phyloP scores from a whole-genome alignment of 2,113 vertebrate species.

The Hippocampus comes region DNA sequence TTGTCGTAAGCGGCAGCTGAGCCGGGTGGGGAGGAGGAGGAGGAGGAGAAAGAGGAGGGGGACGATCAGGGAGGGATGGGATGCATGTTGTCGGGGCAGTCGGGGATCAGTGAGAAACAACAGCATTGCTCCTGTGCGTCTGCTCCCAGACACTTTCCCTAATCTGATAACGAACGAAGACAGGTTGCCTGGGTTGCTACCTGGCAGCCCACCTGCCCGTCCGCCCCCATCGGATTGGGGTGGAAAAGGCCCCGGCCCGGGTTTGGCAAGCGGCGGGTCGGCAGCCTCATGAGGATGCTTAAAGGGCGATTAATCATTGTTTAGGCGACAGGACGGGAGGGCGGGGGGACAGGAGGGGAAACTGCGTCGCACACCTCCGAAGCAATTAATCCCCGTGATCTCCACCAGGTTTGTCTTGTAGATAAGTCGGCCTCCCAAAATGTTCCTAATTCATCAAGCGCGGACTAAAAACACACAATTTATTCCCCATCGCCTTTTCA shows the following conservation, averaged over 20 bases:
- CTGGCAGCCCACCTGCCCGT: slow-evolving; percentile 89
- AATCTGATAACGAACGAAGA: slow-evolving; percentile 99
- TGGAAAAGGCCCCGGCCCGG: slow-evolving; percentile 83
- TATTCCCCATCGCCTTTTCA: slow-evolving; percentile 99
- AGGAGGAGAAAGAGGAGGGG: slow-evolving; percentile 45
- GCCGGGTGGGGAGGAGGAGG: slow-evolving; percentile 27
- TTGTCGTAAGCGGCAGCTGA: slow-evolving; percentile 58
- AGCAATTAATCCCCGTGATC: slow-evolving; percentile 99
- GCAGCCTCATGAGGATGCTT: slow-evolving; percentile 96
- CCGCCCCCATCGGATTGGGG: slow-evolving; percentile 93
- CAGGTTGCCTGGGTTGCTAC: slow-evolving; percentile 87
- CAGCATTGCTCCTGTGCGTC: slow-evolving; percentile 68
- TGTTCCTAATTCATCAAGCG: slow-evolving; percentile 99
- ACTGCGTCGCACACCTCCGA: slow-evolving; percentile 99
- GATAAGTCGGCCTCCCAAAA: slow-evolving; percentile 99
- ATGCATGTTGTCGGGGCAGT: slow-evolving; percentile 13
- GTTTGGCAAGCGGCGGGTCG: slow-evolving; percentile 91
- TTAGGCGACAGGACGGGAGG: slow-evolving; percentile 84
- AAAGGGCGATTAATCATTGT: slow-evolving; percentile 99
- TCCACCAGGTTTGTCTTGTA: slow-evolving; percentile 99
- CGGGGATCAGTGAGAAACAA: slow-evolving; percentile 59
- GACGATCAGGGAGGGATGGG: slow-evolving; percentile 10
- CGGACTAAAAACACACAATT: slow-evolving; percentile 99
- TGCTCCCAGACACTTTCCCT: slow-evolving; percentile 86
- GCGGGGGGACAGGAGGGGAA: slow-evolving; percentile 93